Base-by-base conservation (phyloP, 2,797 vertebrate genomes). In the Coranthus polyacanthus region DNA sequence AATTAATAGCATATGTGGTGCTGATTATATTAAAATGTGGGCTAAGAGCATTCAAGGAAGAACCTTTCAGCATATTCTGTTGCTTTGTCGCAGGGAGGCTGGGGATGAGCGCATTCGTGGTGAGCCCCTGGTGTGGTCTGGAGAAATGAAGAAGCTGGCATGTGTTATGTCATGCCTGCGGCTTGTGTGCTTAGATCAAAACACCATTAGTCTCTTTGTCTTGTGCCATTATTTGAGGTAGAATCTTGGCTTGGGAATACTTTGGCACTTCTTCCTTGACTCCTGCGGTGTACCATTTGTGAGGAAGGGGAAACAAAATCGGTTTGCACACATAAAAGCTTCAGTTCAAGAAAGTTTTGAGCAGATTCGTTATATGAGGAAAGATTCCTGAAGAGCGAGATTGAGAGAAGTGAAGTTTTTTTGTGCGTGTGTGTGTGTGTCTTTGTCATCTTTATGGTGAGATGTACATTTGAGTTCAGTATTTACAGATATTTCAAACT, bases 161-260 rank as follows among this genome's bases (percentile, higher is more conserved):
- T 86, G 82, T 82, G 83, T 90, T 89, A 85, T 90, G 90, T 88
- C 82, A 81, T 37, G 88, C 87, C 90, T 84, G 74, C 57, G 73
- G 88, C 86, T 91, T 89, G 83, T 85, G 81, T 87, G 85, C 83
- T 91, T 80, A 82, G 79, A 92, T 91, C 81, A 90, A 90, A 91
- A 90, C 86, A 85, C 82, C 82, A 90, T 90, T 82, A 89, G 88
- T 92, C 88, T 90, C 85, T 91, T 90, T 89, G 87, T 87, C 79
- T 90, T 84, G 75, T 85, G 87, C 86, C 86, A 83, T 80, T 82
- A 72, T 88, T 83, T 82, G 87, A 89, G 78, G 77, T 83, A 66
- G 73, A 77, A 44, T 81, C 80, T 78, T 88, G 88, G 84, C 88
- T 69, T 22, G 74, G 78, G 86, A 91, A 69, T 78, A 64, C 13